Evolutionary conservation across 2,113 vertebrate genomes (phyloP), one percentile per base, ranked within the genome.

Genomic region (Cephalopholis sonnerati): DNA sequence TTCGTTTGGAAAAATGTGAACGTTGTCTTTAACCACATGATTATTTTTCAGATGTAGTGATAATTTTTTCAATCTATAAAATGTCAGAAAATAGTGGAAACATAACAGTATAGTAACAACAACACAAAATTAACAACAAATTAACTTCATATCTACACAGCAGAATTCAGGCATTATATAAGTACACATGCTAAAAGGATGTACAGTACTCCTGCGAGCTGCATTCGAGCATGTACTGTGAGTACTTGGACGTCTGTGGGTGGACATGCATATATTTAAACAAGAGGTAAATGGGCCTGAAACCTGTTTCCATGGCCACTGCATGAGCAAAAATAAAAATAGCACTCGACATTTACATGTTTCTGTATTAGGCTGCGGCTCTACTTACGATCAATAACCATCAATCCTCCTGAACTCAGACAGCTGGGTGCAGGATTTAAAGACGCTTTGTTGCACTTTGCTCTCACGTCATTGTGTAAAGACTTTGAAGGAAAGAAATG

Each of bases 301-400:
- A 92, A 87, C 73, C 75, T 29, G 85, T 93, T 91, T 91, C 87
- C 87, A 92, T 91, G 91, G 77, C 53, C 87, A 92, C 90, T 66
- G 83, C 70, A 83, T 81, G 69, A 83, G 68, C 87, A 87, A 85
- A 17, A 74, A 39, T 79, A 54, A 15, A 74, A 70, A 79, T 22
- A 17, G 50, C 39, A n/a, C 25, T 24, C 13, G 39, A 3, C 20
- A 16, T 77, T 24, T 46, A 48, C 8, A 75, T 0, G 1, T 29
- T 6, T n/a, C 9, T 62, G 24, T 66, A 7, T 46, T 55, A 24
- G 57, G 65, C 55, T 63, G 17, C 20, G 46, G n/a, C 27, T 65
- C 7, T 55, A 36, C 25, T 32, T 62, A 62, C 2, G 32, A 62
- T 18, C 8, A 29, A 39, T 77, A 41, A 59, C 17, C 25, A 3